These are phyloP conservation scores for Callionymus lyra DNA, from an alignment of 2,113 vertebrate genomes.

Conservation along the genomic window DNA sequence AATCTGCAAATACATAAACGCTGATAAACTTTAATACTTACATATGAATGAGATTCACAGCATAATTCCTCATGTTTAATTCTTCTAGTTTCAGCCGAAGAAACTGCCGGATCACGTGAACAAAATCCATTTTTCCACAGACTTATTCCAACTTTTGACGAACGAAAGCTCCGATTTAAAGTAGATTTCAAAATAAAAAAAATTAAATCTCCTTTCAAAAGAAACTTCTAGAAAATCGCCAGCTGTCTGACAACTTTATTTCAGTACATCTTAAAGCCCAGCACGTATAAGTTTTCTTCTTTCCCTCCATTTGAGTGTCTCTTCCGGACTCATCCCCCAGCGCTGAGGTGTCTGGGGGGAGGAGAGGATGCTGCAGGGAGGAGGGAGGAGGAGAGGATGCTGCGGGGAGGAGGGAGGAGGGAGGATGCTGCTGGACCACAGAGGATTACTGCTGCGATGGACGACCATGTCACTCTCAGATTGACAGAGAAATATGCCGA, in stretches of 20 bases:
- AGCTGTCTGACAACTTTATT: slow-evolving; percentile 16
- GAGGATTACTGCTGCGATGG: slow-evolving; percentile 36
- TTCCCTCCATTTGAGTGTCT: slow-evolving; percentile 8
- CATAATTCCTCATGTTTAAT: slow-evolving; percentile 47
- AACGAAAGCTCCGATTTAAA: slow-evolving; percentile 27
- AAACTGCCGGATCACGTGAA: slow-evolving; percentile 29
- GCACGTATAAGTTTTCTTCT: slow-evolving; percentile 15
- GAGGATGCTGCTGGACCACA: slow-evolving; percentile 23
- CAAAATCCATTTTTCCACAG: slow-evolving; percentile 51
- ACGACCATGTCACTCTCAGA: slow-evolving; percentile 9
- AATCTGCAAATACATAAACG: not conserved
- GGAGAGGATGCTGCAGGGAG: slow-evolving; percentile 23
- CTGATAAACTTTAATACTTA: slow-evolving; percentile 37
- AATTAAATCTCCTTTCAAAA: slow-evolving; percentile 13
- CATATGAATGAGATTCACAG: slow-evolving; percentile 57
- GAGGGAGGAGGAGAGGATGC: slow-evolving; percentile 25
- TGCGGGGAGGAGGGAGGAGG: slow-evolving; percentile 15
- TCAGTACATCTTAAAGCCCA: slow-evolving; percentile 23
- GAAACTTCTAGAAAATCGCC: slow-evolving; percentile 9
- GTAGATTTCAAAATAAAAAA: not conserved
- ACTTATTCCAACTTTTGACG: slow-evolving; percentile 21
- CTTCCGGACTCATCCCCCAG: slow-evolving; percentile 21
- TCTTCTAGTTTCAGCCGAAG: slow-evolving; percentile 32
- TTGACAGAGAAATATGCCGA: not conserved
- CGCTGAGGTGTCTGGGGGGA: slow-evolving; percentile 9